Percentiles rank a stretch among this genome's conserved stretches.
These are phyloP conservation scores for Tetramorium bicarinatum DNA, from an alignment of 2,888 invertebrate species.

Conservation along the genomic window DNA sequence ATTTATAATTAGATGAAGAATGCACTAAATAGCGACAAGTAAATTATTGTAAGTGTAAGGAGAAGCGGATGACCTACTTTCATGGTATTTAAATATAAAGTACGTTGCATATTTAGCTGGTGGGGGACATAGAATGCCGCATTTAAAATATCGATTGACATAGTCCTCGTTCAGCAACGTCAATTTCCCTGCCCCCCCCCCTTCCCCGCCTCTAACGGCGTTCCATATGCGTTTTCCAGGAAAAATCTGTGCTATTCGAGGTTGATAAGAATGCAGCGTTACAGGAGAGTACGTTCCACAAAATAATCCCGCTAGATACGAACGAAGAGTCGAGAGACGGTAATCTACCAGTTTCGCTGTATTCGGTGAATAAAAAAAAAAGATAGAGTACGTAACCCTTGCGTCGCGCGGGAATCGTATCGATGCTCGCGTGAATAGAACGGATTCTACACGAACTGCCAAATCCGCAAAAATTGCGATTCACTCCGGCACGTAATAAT, in stretches of 20 bases:
- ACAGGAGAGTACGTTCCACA: not conserved
- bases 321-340: not conserved
- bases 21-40: not conserved
- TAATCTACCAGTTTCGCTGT: conserved; percentile 17
- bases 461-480: conserved; percentile 64
- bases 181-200: not conserved
- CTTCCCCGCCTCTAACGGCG: not conserved
- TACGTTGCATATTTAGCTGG: conserved; percentile 37
- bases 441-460: conserved; percentile 10
- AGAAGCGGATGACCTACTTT: conserved; percentile 21
- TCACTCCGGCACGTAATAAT: conserved; percentile 64
- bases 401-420: conserved; percentile 14
- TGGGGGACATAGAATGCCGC: conserved; percentile 14
- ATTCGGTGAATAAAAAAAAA: conserved; percentile 25
- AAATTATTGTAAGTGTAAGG: not conserved
- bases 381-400: conserved; percentile 25
- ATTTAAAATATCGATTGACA: conserved; percentile 44
- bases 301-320: conserved; percentile 39
- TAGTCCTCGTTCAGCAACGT: conserved; percentile 40
- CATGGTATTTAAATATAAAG: conserved; percentile 46
- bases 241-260: conserved; percentile 33
- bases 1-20: not conserved
- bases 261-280: conserved; percentile 3
- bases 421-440: conserved; percentile 30
- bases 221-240: conserved; percentile 13